Evolutionary conservation across 2,888 invertebrate species (phyloP), one percentile per base, ranked within the genome.

Genomic region (Netelia fuscicornis): DNA sequence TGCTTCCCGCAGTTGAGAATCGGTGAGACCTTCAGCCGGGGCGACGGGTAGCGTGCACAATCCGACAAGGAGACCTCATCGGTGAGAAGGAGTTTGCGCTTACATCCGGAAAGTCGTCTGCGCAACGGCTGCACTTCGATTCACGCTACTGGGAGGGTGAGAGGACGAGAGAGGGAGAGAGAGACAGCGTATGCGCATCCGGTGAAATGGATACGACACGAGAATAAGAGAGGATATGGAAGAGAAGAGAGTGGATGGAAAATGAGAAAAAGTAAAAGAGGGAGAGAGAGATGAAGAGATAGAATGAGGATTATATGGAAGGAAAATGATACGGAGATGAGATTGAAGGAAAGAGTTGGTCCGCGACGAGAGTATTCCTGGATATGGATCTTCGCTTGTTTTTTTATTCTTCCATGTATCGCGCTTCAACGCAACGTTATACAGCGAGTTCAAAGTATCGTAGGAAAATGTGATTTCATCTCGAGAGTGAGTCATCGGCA

Each of bases 11-110:
- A 3, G 74, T 58, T 60, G 54, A 23, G 56, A 20, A 68, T 52
- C 42, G 44, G 76, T 62, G 75, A 62, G 65, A 68, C 30, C 71
- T 71, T 56, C 58, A 64, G 60, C 76, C 48, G 48, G 30, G 74
- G 54, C 71, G 76, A 48, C 71, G 67, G 58, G 86, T 80, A 70
- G 76, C 74, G 82, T 85, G 80, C 60, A 78, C 83, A 85, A 83
- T 85, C 71, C 80, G 71, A 82, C 80, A 67, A 83, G 58, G 78
- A 83, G 67, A 65, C 68, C 58, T 82, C 67, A 72, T 82, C 72
- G 82, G 58, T 48, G 23, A 30, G 30, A 30, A 68, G 52, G 72
- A 72, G 44, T 77, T 84, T 62, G 67, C 72, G 84, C 82, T 82
- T 68, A 72, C 78, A 84, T 82, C 72, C 74, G 77, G 70, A 82